Conservation (phyloP, 2,113 vertebrate genomes). For the Pedionomus torquatus region DNA sequence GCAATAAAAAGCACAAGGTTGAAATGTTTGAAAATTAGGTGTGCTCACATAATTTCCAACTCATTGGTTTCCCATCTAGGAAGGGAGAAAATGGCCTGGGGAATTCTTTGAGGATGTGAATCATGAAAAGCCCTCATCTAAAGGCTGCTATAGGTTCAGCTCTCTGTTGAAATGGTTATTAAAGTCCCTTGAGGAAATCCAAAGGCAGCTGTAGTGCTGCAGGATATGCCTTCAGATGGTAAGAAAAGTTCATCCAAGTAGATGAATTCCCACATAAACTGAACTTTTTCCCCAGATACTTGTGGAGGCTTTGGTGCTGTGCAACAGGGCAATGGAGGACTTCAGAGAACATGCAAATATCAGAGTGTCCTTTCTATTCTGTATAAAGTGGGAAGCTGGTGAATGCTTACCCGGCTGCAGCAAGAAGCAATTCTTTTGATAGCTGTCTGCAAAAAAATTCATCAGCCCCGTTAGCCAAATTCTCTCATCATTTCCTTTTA, state of each 20-base stretch:
- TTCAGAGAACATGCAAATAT: neutral
- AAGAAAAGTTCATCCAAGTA: neutral
- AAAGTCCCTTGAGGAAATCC: neutral
- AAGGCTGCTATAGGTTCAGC: neutral
- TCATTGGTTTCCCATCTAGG: slow-evolving; percentile 42
- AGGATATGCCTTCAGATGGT: neutral
- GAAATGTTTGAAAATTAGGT: slow-evolving; percentile 43
- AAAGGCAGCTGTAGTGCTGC: neutral
- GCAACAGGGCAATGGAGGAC: neutral
- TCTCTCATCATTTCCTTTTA: neutral
- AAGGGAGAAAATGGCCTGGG: neutral
- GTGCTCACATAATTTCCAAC: slow-evolving; percentile 48
- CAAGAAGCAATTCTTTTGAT: neutral
- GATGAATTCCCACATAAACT: neutral
- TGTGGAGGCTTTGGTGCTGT: neutral
- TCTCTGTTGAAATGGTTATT: neutral
- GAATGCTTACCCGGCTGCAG: neutral
- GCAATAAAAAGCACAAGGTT: slow-evolving; percentile 42
- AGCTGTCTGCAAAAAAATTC: neutral
- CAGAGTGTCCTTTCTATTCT: neutral
- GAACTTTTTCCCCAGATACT: neutral
- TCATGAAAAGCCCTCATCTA: neutral
- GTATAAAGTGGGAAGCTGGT: neutral
- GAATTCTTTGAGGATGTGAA: slow-evolving; percentile 7
- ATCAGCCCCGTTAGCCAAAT: neutral